phyloP scores from a whole-genome alignment of 2,113 vertebrate species.

The Desmodus rotundus region DNA sequence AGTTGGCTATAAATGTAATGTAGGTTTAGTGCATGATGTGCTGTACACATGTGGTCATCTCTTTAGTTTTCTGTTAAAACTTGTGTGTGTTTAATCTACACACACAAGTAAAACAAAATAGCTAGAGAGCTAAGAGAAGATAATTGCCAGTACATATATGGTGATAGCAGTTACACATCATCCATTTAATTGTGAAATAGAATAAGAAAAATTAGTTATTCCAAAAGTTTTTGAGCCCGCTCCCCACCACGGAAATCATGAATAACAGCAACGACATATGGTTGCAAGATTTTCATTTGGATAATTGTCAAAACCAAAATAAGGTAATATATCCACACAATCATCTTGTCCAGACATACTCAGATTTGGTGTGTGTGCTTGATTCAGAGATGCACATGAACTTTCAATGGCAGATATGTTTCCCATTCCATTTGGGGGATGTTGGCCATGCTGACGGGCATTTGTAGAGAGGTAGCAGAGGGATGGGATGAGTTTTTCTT shows the following conservation, averaged over 20 bases:
- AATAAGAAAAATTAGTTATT: constrained; percentile 54
- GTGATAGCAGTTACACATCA: not conserved
- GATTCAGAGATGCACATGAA: constrained; percentile 48
- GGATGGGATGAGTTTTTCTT: constrained; percentile 46
- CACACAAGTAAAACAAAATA: not conserved
- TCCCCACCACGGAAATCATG: not conserved
- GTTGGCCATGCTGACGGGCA: not conserved
- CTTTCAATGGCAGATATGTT: constrained; percentile 35
- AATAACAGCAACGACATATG: not conserved
- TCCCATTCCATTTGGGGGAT: not conserved
- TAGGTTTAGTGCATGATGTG: constrained; percentile 32
- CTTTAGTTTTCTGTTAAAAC: constrained; percentile 30
- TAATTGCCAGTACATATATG: constrained; percentile 30
- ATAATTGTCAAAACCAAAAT: not conserved
- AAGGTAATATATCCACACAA: constrained; percentile 46
- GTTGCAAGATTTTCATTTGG: not conserved
- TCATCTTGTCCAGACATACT: constrained; percentile 28
- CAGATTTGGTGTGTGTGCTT: constrained; percentile 50
- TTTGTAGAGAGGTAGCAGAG: constrained; percentile 7
- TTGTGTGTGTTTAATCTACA: too few species aligned
- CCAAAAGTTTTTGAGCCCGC: constrained; percentile 38
- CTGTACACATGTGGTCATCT: not conserved
- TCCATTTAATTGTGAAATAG: not conserved
- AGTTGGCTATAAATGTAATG: constrained; percentile 57
- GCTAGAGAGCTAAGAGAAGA: constrained; percentile 7